Evolutionary conservation across 2,888 invertebrate genomes (phyloP).

Genomic region (Asteroscopus sphinx): DNA sequence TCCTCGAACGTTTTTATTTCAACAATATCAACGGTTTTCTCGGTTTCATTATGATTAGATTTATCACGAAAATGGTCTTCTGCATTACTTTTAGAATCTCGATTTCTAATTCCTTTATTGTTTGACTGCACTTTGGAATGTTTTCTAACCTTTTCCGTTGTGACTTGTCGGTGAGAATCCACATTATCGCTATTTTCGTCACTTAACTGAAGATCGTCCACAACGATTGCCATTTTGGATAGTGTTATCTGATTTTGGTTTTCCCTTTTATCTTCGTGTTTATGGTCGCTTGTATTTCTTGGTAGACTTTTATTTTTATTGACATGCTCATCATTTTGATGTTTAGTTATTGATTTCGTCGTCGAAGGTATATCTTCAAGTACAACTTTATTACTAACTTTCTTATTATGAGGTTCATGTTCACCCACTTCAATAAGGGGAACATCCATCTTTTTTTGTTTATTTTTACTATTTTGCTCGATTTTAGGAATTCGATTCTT

Average conservation of each 20-base stretch:
- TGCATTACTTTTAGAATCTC: conserved; percentile 5
- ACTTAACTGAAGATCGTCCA: conserved; percentile 81
- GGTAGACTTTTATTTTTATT: neutral
- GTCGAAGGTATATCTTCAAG: neutral
- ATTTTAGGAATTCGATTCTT: conserved; percentile 63
- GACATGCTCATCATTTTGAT: conserved; percentile 1
- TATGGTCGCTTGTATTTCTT: conserved; percentile 5
- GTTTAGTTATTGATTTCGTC: conserved; percentile 1
- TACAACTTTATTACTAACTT: conserved; percentile 6
- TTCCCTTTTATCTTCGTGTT: conserved; percentile 8
- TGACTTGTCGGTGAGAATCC: conserved; percentile 38
- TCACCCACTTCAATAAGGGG: conserved; percentile 24
- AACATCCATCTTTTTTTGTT: conserved; percentile 24
- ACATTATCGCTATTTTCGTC: conserved; percentile 77
- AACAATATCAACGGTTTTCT: conserved; percentile 1
- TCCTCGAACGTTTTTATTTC: conserved; percentile 20
- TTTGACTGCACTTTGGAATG: neutral
- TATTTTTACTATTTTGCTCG: conserved; percentile 32
- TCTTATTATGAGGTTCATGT: neutral
- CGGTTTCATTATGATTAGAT: neutral
- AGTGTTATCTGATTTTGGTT: conserved; percentile 25
- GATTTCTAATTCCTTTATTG: neutral
- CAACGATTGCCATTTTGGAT: conserved; percentile 66
- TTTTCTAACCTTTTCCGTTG: conserved; percentile 19
- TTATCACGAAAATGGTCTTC: neutral